These are phyloP conservation scores for Amitus sp. DNA, from an alignment of 2,888 invertebrate genomes.

Conservation along the genomic window DNA sequence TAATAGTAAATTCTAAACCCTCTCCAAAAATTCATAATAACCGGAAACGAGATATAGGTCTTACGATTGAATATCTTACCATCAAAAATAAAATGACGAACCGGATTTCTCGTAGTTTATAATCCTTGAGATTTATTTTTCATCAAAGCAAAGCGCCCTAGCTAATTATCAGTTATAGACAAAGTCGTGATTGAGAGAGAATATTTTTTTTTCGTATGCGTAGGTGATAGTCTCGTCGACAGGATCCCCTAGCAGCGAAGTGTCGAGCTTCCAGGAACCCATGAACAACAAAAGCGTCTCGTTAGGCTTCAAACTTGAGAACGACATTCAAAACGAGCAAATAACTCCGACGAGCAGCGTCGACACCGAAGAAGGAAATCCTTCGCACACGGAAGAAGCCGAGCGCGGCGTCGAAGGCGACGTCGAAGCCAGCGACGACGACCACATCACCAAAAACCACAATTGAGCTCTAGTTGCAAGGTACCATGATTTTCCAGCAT, in stretches of 20 bases:
- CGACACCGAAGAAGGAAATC: conserved; percentile 70
- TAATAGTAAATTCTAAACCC: too few species aligned
- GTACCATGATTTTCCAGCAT: conserved; percentile 12
- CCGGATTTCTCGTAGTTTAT: too few species aligned
- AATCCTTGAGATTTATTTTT: too few species aligned
- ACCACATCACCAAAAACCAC: conserved; percentile 48
- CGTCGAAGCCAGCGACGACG: conserved; percentile 70
- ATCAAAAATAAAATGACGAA: too few species aligned
- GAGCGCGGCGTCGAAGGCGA: conserved; percentile 71
- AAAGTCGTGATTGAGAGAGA: too few species aligned
- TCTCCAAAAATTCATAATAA: too few species aligned
- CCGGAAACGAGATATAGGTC: too few species aligned
- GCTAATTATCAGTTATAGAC: too few species aligned
- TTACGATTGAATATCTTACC: too few species aligned
- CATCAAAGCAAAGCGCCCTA: too few species aligned
- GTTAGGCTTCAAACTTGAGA: conserved; percentile 34
- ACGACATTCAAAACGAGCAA: conserved; percentile 62
- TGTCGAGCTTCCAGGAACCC: conserved; percentile 82
- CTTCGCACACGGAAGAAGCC: conserved; percentile 64
- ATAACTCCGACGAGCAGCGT: conserved; percentile 71
- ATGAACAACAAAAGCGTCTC: conserved; percentile 63
- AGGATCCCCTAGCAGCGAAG: conserved; percentile 89
- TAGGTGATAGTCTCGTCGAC: conserved; percentile 78
- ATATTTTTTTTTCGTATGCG: conserved; percentile 14
- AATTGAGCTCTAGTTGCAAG: conserved; percentile 32